Base-by-base conservation (phyloP, 2,113 vertebrate genomes). In the Brienomyrus longianalis region DNA sequence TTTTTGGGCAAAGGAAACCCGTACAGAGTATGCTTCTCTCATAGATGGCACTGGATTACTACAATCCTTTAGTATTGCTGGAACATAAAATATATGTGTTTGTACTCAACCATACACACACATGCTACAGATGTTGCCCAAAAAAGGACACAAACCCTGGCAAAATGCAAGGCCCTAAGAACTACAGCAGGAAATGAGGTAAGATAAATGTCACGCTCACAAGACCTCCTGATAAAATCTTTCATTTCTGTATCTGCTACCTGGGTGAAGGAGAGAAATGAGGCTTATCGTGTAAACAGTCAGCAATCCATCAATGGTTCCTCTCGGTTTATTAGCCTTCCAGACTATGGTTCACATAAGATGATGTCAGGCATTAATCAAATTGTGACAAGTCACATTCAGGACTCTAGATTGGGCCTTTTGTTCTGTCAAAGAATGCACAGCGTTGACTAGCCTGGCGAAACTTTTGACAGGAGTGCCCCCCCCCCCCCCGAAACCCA, bases 311-410 rank as follows among this genome's bases (percentile, higher is more conserved):
- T 95, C 95, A 96, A 92, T 91, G 84, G 91, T 91, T 92, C 92
- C 92, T 93, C 90, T 21, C 85, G 87, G 93, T 93, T 94, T 95
- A 95, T 96, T 94, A 93, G 92, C 88, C 92, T 93, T 91, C 90
- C 83, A 11, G 51, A 52, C 89, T 59, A 91, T 88, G 62, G 43
- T 80, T 89, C 52, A 87, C 10, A 21, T 21, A 54, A 35, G 54
- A 83, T 93, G 93, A 95, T 94, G 93, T 94, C 92, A 89, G 88
- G 66, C 93, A 95, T 95, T 94, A 91, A 95, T 95, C 94, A 95
- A 94, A 93, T n/a, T 70, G 92, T 93, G 94, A 94, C 95, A 93
- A 54, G 83, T 93, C 91, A 91, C 94, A 94, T 93, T 93, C 92
- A 92, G 90, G 43, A 90, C 89, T 62, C 62, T 92, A 91, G 91